These are phyloP conservation scores for Caenorhabditis sinica DNA, from an alignment of 2,888 invertebrate genomes.

Conservation along the genomic window DNA sequence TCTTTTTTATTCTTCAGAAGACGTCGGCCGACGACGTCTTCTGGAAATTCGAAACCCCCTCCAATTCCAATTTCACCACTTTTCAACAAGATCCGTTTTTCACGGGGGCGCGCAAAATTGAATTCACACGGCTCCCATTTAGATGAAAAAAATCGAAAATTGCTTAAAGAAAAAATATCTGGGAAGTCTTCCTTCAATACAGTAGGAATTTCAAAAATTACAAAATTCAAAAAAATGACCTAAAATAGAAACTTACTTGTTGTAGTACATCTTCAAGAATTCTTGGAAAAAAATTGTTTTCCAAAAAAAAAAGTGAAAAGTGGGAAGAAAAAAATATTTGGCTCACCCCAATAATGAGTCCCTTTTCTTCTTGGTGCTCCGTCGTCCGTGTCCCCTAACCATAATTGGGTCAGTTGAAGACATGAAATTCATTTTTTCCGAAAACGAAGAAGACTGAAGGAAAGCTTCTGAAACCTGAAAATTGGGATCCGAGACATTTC, in stretches of 20 bases:
- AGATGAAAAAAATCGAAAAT: neutral
- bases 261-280: constrained; percentile 24
- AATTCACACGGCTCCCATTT: constrained; percentile 16
- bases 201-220: neutral
- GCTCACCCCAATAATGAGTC: constrained; percentile 52
- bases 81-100: constrained; percentile 1
- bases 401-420: constrained; percentile 41
- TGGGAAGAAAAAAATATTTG: constrained; percentile 2
- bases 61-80: neutral
- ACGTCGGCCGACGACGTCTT: constrained; percentile 5
- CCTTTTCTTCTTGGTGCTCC: constrained; percentile 38
- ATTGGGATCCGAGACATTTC: no score
- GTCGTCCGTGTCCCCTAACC: neutral
- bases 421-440: constrained; percentile 24
- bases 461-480: neutral
- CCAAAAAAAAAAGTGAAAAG: neutral
- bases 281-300: neutral
- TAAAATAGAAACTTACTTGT: constrained; percentile 24
- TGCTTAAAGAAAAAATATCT: no score
- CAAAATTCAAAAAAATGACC: neutral
- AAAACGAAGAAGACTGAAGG: neutral
- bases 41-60: constrained; percentile 40
- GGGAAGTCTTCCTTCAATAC: neutral
- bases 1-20: neutral
- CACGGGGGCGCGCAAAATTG: neutral